phyloP scores from a whole-genome alignment of 2,888 invertebrate genomes.

The Stenotaenia linearis region DNA sequence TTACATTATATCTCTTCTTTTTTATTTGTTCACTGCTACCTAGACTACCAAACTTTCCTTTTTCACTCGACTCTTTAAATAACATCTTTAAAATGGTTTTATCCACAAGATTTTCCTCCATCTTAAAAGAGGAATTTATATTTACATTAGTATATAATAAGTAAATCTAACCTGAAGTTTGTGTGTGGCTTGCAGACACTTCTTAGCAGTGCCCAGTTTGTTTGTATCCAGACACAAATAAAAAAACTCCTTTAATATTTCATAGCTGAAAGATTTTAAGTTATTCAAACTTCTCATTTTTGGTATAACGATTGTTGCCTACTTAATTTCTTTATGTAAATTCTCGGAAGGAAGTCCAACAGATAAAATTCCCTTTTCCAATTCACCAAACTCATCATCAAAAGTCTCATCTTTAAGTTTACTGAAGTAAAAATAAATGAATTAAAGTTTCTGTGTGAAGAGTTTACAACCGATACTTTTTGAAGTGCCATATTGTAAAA shows the following conservation, averaged over 20 bases:
- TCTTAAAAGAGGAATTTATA: neutral
- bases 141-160: neutral
- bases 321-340: too few species aligned
- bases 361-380: too few species aligned
- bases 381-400: neutral
- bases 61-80: neutral
- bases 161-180: neutral
- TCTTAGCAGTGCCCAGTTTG: neutral
- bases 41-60: neutral
- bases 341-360: too few species aligned
- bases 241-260: neutral
- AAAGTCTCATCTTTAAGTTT: neutral
- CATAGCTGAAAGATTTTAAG: neutral
- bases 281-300: too few species aligned
- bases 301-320: too few species aligned
- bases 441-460: too few species aligned
- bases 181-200: neutral
- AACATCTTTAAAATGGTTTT: neutral
- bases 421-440: too few species aligned
- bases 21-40: neutral
- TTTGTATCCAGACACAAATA: neutral
- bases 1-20: neutral
- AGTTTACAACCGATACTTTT: neutral
- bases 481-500: neutral
- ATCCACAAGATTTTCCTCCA: neutral